phyloP scores from a whole-genome alignment of 2,797 vertebrate genomes.

The Acipenser oxyrinchus region DNA sequence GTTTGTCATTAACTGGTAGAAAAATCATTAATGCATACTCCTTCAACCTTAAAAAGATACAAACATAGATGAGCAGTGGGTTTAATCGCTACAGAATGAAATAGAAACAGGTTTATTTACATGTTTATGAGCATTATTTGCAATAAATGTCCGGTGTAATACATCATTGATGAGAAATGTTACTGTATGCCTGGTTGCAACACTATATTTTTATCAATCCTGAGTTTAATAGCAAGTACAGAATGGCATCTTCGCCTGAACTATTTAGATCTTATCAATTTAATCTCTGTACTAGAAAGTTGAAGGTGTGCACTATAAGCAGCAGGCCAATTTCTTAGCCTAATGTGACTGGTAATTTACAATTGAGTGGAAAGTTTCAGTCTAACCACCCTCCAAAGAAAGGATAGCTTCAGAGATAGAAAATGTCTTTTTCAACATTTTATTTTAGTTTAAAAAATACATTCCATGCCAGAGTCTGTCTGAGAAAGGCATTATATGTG shows the following conservation, averaged over 20 bases:
- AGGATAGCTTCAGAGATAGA: too few relatives aligned
- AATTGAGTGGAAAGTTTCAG: too few relatives aligned
- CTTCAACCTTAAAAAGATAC: not conserved
- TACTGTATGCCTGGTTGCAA: too few relatives aligned
- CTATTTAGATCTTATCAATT: not conserved
- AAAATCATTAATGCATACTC: not conserved
- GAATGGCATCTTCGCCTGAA: not conserved
- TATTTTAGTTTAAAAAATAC: too few relatives aligned
- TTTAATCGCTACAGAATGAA: not conserved
- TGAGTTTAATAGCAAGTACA: not conserved
- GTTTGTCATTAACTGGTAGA: slow-evolving; percentile 6
- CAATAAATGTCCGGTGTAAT: not conserved
- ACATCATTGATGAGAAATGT: not conserved
- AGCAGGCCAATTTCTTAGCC: too few relatives aligned
- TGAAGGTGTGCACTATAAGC: too few relatives aligned
- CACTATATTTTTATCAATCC: not conserved
- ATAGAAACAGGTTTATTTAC: not conserved
- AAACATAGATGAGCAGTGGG: not conserved
- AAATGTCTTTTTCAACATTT: too few relatives aligned
- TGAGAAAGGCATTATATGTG: too few relatives aligned
- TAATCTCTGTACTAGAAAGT: too few relatives aligned
- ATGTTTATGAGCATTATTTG: not conserved
- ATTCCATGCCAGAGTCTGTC: too few relatives aligned
- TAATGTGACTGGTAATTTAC: too few relatives aligned
- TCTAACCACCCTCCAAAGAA: too few relatives aligned